Conservation (phyloP, 2,113 vertebrate species). For the Paedocypris sp. region DNA sequence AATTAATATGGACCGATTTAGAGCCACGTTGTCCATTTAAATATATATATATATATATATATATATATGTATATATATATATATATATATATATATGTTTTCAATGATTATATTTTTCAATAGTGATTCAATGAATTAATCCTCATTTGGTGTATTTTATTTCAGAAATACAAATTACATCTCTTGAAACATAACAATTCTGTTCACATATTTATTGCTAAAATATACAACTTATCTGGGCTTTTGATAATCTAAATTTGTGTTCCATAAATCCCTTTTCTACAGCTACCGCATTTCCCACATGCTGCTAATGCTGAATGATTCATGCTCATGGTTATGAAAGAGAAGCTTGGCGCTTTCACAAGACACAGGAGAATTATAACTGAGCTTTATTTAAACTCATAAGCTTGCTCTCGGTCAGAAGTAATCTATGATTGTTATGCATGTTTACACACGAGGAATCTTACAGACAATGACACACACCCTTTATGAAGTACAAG, state of each 20-base stretch:
- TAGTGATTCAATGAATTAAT: too few relatives aligned
- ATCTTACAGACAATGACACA: slow-evolving; percentile 7
- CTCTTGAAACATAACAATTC: too few relatives aligned
- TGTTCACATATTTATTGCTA: not conserved
- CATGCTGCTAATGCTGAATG: not conserved
- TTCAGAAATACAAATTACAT: too few relatives aligned
- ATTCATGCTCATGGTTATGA: not conserved
- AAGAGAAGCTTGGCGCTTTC: slow-evolving; percentile 1
- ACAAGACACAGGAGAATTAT: slow-evolving; percentile 8
- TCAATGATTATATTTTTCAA: not conserved
- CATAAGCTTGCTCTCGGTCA: slow-evolving; percentile 14
- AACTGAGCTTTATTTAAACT: slow-evolving; percentile 24
- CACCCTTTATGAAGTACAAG: slow-evolving; percentile 11
- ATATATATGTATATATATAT: not conserved
- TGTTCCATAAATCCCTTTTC: not conserved
- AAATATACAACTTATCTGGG: not conserved
- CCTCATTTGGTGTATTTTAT: too few relatives aligned
- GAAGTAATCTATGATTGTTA: slow-evolving; percentile 30
- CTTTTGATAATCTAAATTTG: not conserved
- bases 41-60: too few relatives aligned
- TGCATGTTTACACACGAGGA: slow-evolving; percentile 31
- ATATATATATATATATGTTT: not conserved
- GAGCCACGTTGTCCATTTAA: too few relatives aligned
- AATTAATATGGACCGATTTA: too few relatives aligned
- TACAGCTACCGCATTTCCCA: not conserved